Conservation (phyloP, 2,888 invertebrate genomes). For the Oscheius onirici region DNA sequence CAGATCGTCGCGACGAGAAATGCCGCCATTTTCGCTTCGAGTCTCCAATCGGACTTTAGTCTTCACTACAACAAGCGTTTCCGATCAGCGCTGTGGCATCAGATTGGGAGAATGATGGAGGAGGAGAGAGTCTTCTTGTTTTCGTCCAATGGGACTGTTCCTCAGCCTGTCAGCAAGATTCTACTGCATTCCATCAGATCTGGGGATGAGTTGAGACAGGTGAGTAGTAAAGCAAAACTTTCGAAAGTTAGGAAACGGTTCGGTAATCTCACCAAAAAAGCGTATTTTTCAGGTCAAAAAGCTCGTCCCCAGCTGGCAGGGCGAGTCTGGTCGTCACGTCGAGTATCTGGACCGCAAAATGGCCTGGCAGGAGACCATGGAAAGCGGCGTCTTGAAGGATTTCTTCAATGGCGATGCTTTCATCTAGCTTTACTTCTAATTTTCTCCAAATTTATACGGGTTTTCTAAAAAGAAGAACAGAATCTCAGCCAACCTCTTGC, state of each 20-base stretch:
- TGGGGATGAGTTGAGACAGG: conserved; percentile 59
- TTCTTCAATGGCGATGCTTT: conserved; percentile 41
- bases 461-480: neutral
- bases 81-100: conserved; percentile 50
- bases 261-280: neutral
- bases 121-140: conserved; percentile 64
- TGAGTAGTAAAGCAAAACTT: conserved; percentile 29
- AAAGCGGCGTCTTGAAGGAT: conserved; percentile 44
- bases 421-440: conserved; percentile 14
- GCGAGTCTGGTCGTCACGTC: conserved; percentile 56
- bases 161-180: conserved; percentile 44
- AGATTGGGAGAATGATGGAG: conserved; percentile 49
- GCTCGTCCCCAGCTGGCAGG: conserved; percentile 62
- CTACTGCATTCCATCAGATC: conserved; percentile 62
- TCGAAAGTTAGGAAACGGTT: too few relatives aligned
- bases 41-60: conserved; percentile 57
- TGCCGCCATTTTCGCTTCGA: conserved; percentile 64
- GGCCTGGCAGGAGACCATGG: conserved; percentile 53
- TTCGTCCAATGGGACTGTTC: conserved; percentile 53
- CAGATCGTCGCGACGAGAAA: conserved; percentile 63
- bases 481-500: neutral
- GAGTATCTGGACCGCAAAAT: conserved; percentile 64
- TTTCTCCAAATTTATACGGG: neutral
- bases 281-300: conserved; percentile 41
- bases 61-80: conserved; percentile 54